Evolutionary conservation across 1,140 invertebrate species (phyloP).

Genomic region (Temnothorax curvispinosus): DNA sequence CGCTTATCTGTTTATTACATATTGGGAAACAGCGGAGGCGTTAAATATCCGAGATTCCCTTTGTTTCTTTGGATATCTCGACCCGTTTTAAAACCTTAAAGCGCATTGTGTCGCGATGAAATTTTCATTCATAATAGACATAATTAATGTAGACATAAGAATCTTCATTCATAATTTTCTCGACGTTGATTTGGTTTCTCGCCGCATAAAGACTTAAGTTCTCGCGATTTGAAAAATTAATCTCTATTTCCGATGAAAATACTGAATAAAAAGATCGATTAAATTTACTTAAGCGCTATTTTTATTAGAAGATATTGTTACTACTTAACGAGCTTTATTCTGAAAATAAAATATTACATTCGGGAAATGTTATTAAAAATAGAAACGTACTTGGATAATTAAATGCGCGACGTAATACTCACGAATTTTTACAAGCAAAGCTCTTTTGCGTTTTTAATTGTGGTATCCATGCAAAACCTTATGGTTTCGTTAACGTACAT

Average conservation of each 20-base stretch:
- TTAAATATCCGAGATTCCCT: background rate
- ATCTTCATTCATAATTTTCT: background rate
- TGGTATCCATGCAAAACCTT: background rate
- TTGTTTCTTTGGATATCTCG: background rate
- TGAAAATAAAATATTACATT: background rate
- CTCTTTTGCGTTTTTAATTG: slow-evolving; percentile 12
- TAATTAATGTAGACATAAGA: too few species aligned
- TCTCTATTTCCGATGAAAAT: background rate
- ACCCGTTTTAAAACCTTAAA: background rate
- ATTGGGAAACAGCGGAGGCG: slow-evolving; percentile 43
- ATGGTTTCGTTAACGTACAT: background rate
- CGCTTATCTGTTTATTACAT: slow-evolving; percentile 50
- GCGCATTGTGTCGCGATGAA: background rate
- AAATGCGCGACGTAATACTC: background rate
- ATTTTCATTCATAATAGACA: background rate
- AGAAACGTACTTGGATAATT: background rate
- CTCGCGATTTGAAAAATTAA: background rate
- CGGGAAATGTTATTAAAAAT: background rate
- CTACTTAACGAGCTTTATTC: background rate
- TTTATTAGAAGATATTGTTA: background rate
- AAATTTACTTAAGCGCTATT: background rate
- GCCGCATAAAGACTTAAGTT: background rate
- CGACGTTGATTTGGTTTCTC: background rate
- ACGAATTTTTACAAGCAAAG: background rate
- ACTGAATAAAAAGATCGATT: background rate